Base-by-base conservation (phyloP, 37 sponge, comb jelly and placozoan species). In the Halisarca cf. caerulea region DNA sequence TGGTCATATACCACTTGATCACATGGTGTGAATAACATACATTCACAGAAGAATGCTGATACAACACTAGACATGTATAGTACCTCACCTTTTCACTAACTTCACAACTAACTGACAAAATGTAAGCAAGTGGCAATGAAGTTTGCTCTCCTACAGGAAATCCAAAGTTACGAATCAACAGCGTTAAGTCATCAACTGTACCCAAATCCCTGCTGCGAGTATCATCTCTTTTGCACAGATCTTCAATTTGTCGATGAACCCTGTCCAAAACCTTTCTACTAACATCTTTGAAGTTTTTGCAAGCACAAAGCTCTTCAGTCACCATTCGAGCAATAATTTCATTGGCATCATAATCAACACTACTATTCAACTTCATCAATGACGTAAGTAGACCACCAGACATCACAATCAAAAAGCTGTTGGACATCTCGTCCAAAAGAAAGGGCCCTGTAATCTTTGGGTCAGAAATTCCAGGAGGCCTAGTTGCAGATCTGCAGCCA, bases 341-440 rank as follows among this genome's bases (percentile, higher is more conserved):
- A 80, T 88, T 88, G 42, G 84, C 88, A 7, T 73, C 77, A 35
- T 42, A 60, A 0, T 74, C 82, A 2, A 71, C 32, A 35, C 66
- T 35, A 1, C 23, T 60, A 33, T 14, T 43, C 25, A 70, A 7
- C 58, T 7, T 30, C 73, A 47, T 54, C 85, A 88, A 0, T 88
- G 85, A 23, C 85, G 83, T 40, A 77, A 91, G 93, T 27, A 95
- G 84, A n/a, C 96, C 96, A 54, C 88, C 89, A 0, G 96, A 91
- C 96, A 95, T 93, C 18, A 95, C 79, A 8, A 93, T 20, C 0
- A 95, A 64, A 61, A 95, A 95, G 17, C 93, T 85, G 2, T 55
- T 86, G 51, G 35, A 43, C 0, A 45, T 27, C 1, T 69, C 78
- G 3, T 32, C 39, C 35, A 89, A 39, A 64, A 60, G n/a, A 15